These are phyloP conservation scores for Panurus biarmicus DNA, from an alignment of 2,113 vertebrate genomes.

Conservation along the genomic window DNA sequence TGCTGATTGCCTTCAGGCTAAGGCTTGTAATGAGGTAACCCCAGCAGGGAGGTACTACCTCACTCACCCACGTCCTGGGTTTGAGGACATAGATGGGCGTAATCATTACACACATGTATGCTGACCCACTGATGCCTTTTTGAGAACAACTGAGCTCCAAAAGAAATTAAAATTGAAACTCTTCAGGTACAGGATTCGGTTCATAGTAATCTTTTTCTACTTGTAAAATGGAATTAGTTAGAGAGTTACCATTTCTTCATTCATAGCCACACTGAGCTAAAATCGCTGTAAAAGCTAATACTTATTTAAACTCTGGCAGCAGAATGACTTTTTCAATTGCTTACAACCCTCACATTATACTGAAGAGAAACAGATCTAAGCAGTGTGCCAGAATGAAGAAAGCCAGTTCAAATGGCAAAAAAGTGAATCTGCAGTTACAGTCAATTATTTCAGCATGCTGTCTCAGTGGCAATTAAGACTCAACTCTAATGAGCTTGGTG, in stretches of 20 bases:
- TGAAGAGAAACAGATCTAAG: not conserved
- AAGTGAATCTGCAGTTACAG: not conserved
- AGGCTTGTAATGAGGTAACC: not conserved
- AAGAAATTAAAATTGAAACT: not conserved
- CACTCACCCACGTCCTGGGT: not conserved
- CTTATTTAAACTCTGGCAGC: conserved; percentile 6
- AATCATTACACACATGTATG: not conserved
- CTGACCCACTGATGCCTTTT: not conserved
- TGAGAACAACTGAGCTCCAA: not conserved
- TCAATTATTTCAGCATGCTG: conserved; percentile 34
- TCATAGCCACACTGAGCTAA: not conserved
- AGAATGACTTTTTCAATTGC: not conserved
- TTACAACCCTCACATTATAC: not conserved
- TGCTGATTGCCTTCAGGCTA: not conserved
- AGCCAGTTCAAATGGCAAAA: conserved; percentile 3
- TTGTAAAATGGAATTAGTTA: not conserved
- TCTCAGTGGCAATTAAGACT: not conserved
- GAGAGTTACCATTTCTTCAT: not conserved
- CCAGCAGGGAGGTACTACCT: not conserved
- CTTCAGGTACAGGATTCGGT: not conserved
- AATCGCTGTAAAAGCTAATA: not conserved
- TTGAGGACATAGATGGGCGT: not conserved
- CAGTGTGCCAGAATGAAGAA: not conserved
- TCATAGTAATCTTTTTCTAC: not conserved
- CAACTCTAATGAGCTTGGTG: not conserved